Evolutionary conservation across 1,140 invertebrate genomes (phyloP), one percentile per base, ranked within the genome.

Genomic region (Drosophila eugracilis): DNA sequence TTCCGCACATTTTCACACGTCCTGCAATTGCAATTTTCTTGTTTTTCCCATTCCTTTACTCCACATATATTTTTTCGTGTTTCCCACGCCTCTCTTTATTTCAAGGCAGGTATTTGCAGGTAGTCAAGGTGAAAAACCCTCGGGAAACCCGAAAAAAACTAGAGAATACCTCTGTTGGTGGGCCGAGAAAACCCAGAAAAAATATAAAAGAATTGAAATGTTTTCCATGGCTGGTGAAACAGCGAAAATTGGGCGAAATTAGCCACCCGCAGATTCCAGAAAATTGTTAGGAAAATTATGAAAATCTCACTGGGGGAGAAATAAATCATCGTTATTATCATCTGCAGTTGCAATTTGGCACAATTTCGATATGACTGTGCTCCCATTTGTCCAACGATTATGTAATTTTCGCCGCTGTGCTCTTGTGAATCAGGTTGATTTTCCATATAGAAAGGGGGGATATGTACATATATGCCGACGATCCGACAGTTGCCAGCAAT

Each of bases 1-100:
- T 74, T 78, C 74, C 74, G 62, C 57, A 67, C 76, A 84, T 80
- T 85, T 80, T 73, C 81, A 80, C 76, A 86, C 76, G 72, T 85
- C 44, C 58, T 71, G 60, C 81, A 88, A 81, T 85, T 85, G 80
- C 81, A 76, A 81, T 86, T 50, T 42, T 54, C 45, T 17, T 19
- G 30, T 14, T 74, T 73, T 44, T 50, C 21, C 14, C 10, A 17
- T 10, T n/a, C 12, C 36, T 36, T 24, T 37, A 9, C 30, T 10
- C 19, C 28, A 9, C 34, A 5, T 36, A 24, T 26, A 22, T 67
- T 67, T 48, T 37, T 22, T 9, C 54, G 54, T 44, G 36, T 42
- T 85, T 86, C 81, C 81, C 77, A 85, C 80, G 76, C 80, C 76
- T 63, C 21, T 21, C 39, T 47, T 28, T 15, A 34, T 44, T 19